Evolutionary conservation across 2,113 vertebrate genomes (phyloP), one percentile per base, ranked within the genome.

Genomic region (Siniperca chuatsi): DNA sequence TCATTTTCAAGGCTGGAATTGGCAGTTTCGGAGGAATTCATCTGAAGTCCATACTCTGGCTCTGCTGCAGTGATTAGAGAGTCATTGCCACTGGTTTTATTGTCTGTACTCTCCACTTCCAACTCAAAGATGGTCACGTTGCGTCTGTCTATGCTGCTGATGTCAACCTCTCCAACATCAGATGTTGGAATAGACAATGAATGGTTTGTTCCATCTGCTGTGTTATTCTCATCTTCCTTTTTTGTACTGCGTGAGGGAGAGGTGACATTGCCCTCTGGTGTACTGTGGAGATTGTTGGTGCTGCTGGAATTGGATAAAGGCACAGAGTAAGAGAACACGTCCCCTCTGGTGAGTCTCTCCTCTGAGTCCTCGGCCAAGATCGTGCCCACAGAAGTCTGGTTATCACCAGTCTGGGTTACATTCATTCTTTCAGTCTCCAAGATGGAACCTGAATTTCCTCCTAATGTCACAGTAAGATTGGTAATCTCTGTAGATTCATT

Each of bases 241-340:
- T 10, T 29, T 23, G 23, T n/a, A 55, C 11, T 57, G 15, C 9
- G 25, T 64, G 46, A 52, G 8, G 62, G 20, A 35, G 50, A 29
- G 3, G 46, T n/a, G 35, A 65, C 58, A 48, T 62, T 83, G 2
- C 6, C 29, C 0, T 57, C 54, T 18, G 42, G 25, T 55, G n/a
- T 4, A 37, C 5, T 61, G 21, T 70, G 8, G 25, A 58, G 58
- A 71, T 25, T 42, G 71, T 61, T 74, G 5, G 12, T 20, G 25
- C 57, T 20, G 25, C 57, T 78, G 25, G 78, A 37, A 10, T 37
- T 64, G 44, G 71, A 57, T 10, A 6, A 35, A 55, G 52, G 29
- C 16, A 60, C 85, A 40, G 57, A 75, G 35, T 94, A 90, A 42
- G 55, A 67, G 64, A 95, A 95, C 16, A 82, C 55, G 4, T 93